Evolutionary conservation across 2,888 invertebrate species (phyloP), one percentile per base, ranked within the genome.

Genomic region (Melikaiella ostensackeni): DNA sequence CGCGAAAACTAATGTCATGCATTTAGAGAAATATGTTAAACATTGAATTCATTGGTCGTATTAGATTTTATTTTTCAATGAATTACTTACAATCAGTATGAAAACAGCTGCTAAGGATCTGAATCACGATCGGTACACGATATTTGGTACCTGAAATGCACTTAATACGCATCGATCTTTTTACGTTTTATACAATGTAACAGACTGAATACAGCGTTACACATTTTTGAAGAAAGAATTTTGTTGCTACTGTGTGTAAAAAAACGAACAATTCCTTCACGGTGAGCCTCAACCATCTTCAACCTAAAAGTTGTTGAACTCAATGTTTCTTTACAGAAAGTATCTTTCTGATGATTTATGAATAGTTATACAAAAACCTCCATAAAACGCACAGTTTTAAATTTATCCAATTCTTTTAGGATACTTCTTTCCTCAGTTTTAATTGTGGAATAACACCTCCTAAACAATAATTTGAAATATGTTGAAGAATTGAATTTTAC

Each of bases 131-230:
- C 33, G 63, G 63, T 63, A 63, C 63, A 33, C 63, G 35, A 63
- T 35, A 21, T n/a, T 50, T n/a, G 70, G 70, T 70, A 70, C 70
- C 70, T 70, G 70, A 70, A 70, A 70, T 50, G 50, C 70, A 70
- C 70, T 70, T 70, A 46, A 66, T 42, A 66, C 27, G 38, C 66
- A 66, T 38, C 46, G 46, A 66, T 70, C 70, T 70, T 70, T 70
- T 70, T 70, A 70, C 70, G 70, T 70, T 70, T 70, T 70, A 33
- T 70, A 70, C 70, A 70, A 70, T 70, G 50, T 70, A 70, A 50
- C 50, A 30, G 46, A 70, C 70, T 70, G 70, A 70, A 46, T 50
- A 27, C 70, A 70, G 70, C 27, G 70, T 50, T 70, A 70, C 19
- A n/a, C 50, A n/a, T 19, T 27, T 66, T 9, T 66, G 42, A 46